Evolutionary conservation across 1,140 invertebrate species (phyloP).

Genomic region (Plutomurus gul): DNA sequence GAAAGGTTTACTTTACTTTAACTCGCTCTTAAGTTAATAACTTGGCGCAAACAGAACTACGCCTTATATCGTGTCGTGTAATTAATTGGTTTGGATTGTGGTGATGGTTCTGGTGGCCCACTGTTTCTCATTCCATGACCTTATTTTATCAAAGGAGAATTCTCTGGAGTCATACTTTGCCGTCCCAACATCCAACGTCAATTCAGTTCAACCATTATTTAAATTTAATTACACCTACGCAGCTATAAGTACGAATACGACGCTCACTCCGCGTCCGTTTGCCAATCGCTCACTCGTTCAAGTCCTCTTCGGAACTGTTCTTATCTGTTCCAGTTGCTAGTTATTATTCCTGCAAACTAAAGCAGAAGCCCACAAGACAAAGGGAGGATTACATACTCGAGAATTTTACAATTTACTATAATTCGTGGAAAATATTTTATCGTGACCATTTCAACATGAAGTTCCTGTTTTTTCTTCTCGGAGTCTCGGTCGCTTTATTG

Average conservation of each 20-base stretch:
- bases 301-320: neutral
- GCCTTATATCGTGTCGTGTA: constrained; percentile 12
- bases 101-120: neutral
- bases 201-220: neutral
- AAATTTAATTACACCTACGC: neutral
- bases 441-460: no score
- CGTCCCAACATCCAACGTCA: neutral
- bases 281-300: neutral
- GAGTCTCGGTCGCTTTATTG: no score
- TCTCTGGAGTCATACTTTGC: neutral
- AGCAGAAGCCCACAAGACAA: neutral
- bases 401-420: neutral
- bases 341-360: neutral
- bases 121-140: neutral
- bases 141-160: neutral
- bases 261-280: neutral
- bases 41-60: no score
- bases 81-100: neutral
- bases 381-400: no score
- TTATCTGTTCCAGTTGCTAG: neutral
- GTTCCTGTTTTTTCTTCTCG: no score
- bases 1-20: no score
- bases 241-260: neutral
- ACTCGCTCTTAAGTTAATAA: no score
- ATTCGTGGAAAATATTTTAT: neutral